These are phyloP conservation scores for Nomia melanderi DNA, from an alignment of 1,140 invertebrate species.

Conservation along the genomic window DNA sequence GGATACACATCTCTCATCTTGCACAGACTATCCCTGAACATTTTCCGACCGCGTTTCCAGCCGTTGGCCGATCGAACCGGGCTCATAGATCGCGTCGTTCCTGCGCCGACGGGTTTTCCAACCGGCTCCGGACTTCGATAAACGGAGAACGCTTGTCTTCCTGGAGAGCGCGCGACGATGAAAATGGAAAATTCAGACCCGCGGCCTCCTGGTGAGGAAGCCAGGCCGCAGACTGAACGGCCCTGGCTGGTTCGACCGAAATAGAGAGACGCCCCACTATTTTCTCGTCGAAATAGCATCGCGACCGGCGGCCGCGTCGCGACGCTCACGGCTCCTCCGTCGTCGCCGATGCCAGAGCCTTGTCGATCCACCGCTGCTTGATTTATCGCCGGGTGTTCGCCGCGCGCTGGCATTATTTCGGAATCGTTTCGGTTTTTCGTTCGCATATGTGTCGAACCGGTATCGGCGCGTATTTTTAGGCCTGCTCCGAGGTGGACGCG, in stretches of 20 bases:
- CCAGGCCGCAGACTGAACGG: slow-evolving; percentile 74
- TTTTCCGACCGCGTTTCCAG: too few relatives aligned
- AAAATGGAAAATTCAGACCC: slow-evolving; percentile 34
- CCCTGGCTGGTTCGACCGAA: slow-evolving; percentile 72
- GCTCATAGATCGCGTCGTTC: too few relatives aligned
- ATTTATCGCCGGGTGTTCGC: slow-evolving; percentile 39
- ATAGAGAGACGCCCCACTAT: slow-evolving; percentile 74
- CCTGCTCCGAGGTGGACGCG: background rate
- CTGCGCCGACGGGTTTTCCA: too few relatives aligned
- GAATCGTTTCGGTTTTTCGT: slow-evolving; percentile 4
- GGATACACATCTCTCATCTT: background rate
- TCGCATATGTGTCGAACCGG: background rate
- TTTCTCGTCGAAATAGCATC: slow-evolving; percentile 60
- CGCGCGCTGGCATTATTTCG: background rate
- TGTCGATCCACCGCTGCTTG: slow-evolving; percentile 37
- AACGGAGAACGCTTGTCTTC: background rate
- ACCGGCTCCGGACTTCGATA: too few relatives aligned
- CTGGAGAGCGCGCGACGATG: background rate
- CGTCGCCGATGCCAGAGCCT: slow-evolving; percentile 47
- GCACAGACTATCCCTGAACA: background rate
- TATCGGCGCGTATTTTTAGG: slow-evolving; percentile 36
- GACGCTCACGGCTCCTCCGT: slow-evolving; percentile 43
- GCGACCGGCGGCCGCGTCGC: slow-evolving; percentile 53
- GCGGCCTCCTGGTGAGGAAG: slow-evolving; percentile 69
- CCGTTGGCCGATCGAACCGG: too few relatives aligned